phyloP scores from a whole-genome alignment of 2,113 vertebrate genomes.

The Menidia beryllina region DNA sequence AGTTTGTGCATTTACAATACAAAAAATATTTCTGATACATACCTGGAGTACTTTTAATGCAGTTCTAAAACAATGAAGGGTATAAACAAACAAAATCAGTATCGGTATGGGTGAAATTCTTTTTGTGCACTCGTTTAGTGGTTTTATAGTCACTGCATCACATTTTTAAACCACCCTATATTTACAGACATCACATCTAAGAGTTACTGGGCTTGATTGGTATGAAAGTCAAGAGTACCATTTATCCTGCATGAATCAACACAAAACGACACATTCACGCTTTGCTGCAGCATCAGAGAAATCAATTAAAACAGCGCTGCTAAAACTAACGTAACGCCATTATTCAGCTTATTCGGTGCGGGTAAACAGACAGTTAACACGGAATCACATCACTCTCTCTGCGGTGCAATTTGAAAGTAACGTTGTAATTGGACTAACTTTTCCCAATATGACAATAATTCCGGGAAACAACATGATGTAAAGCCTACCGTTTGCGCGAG shows the following conservation, averaged over 20 bases:
- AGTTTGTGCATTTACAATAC: too few relatives aligned
- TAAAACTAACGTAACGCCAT: conserved; percentile 30
- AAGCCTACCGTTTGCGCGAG: conserved; percentile 43
- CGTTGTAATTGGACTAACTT: too few relatives aligned
- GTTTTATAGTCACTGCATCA: background rate
- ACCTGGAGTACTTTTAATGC: background rate
- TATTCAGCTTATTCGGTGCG: background rate
- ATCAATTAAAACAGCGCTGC: background rate
- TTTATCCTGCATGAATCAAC: background rate
- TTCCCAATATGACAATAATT: background rate
- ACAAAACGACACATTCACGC: background rate
- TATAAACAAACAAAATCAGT: background rate
- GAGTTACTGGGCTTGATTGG: background rate
- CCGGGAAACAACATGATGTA: background rate
- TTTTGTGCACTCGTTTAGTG: background rate
- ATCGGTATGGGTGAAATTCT: background rate
- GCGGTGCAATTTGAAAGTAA: background rate
- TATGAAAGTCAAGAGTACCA: background rate
- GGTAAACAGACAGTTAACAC: background rate
- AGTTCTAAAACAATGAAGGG: background rate
- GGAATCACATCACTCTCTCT: rapidly evolving
- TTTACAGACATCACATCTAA: background rate
- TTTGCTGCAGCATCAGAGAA: background rate
- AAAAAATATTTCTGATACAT: too few relatives aligned
- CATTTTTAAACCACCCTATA: background rate